These are phyloP conservation scores for Cairina moschata DNA, from an alignment of 2,113 vertebrate species.

Conservation along the genomic window DNA sequence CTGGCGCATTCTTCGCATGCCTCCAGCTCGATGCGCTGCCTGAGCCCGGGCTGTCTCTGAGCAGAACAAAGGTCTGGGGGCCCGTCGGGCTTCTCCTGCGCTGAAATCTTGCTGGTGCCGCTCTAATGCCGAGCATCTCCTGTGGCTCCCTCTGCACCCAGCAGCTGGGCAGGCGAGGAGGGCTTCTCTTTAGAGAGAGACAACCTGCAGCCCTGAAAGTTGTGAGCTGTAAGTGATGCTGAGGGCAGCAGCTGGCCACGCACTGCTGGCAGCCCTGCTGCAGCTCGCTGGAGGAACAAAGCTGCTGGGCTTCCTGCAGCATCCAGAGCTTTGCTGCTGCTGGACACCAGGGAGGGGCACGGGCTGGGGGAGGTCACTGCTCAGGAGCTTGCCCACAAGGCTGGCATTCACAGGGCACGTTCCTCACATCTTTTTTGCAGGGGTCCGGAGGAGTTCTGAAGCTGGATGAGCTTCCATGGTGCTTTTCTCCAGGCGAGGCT, in stretches of 20 bases:
- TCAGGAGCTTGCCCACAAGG: not conserved
- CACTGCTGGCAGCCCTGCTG: not conserved
- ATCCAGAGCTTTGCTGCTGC: not conserved
- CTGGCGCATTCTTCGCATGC: conserved; percentile 10
- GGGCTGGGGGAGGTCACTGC: no score
- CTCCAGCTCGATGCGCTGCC: not conserved
- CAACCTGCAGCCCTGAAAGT: not conserved
- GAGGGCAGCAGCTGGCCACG: not conserved
- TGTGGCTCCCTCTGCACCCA: not conserved
- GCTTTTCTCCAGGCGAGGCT: not conserved
- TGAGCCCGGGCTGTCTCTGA: not conserved
- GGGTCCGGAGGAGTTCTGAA: not conserved
- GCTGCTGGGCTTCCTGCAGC: not conserved
- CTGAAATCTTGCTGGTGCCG: not conserved
- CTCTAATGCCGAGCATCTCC: not conserved
- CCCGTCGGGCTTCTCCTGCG: not conserved
- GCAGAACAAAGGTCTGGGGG: not conserved
- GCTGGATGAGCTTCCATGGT: not conserved
- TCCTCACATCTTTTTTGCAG: not conserved
- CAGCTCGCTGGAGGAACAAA: not conserved
- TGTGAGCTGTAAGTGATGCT: not conserved
- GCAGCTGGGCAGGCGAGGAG: not conserved
- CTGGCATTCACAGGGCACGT: not conserved
- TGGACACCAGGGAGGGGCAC: not conserved
- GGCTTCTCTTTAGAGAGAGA: not conserved